Evolutionary conservation across 2,797 vertebrate species (phyloP).

Genomic region (Synaphobranchus kaupii): DNA sequence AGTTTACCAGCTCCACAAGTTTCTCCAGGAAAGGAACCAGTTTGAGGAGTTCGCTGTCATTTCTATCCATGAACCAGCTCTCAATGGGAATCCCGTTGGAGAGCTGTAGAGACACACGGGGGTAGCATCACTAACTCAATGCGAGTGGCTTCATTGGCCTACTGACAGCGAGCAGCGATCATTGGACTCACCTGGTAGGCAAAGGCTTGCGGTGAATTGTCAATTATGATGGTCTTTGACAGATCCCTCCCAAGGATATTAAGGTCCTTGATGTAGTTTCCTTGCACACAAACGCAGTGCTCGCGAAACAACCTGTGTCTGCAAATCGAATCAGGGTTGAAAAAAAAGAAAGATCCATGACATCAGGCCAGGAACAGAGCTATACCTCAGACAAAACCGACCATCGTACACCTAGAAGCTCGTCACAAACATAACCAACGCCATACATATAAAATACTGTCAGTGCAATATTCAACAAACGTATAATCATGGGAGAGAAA

Average conservation of each 20-base stretch:
- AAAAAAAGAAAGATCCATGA: neutral
- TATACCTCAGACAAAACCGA: neutral
- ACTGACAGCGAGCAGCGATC: neutral
- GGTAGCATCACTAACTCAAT: neutral
- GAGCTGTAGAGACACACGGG: constrained; percentile 72
- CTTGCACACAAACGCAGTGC: constrained; percentile 98
- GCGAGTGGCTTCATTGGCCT: neutral
- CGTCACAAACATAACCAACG: neutral
- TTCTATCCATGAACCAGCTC: constrained; percentile 99
- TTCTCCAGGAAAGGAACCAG: constrained; percentile 98
- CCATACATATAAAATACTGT: neutral
- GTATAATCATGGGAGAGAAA: neutral
- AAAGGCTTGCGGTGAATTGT: constrained; percentile 99
- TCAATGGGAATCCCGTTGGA: constrained; percentile 99
- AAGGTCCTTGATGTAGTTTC: constrained; percentile 98
- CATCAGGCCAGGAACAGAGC: no score
- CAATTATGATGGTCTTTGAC: constrained; percentile 98
- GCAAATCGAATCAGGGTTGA: constrained; percentile 32
- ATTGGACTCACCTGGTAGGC: constrained; percentile 88
- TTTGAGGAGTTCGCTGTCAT: constrained; percentile 97
- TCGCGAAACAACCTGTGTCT: constrained; percentile 98
- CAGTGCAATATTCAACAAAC: neutral
- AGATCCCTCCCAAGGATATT: constrained; percentile 98
- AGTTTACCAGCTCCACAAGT: constrained; percentile 79
- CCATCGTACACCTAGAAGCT: neutral